These are phyloP conservation scores for Phaethon lepturus DNA, from an alignment of 2,113 vertebrate genomes.

Conservation along the genomic window DNA sequence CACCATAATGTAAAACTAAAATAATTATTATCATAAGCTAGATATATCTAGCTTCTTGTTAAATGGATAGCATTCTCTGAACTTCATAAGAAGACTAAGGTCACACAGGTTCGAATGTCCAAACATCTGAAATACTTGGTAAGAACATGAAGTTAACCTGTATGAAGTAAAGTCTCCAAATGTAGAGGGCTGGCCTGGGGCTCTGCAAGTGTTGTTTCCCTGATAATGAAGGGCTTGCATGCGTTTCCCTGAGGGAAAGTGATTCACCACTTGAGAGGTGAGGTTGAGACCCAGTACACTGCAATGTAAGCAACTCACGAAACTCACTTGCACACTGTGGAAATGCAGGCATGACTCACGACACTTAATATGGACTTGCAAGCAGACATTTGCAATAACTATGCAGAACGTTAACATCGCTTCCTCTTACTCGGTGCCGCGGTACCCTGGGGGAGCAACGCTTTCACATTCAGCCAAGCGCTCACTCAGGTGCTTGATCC, in stretches of 20 bases:
- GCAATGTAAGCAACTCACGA: background rate
- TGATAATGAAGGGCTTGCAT: background rate
- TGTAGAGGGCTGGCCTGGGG: background rate
- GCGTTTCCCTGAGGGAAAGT: fast-evolving
- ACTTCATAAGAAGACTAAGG: background rate
- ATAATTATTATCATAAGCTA: background rate
- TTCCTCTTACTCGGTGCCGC: background rate
- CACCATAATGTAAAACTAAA: background rate
- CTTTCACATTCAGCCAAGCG: background rate
- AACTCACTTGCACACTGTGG: background rate
- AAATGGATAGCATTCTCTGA: background rate
- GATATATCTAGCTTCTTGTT: background rate
- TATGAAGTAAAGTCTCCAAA: background rate
- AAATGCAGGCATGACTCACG: background rate
- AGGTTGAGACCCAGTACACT: background rate
- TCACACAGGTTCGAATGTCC: background rate
- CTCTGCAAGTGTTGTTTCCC: background rate
- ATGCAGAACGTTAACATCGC: background rate
- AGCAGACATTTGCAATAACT: background rate
- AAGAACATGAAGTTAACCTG: background rate
- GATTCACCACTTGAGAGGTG: background rate
- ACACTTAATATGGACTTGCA: background rate
- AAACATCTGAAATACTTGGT: background rate
- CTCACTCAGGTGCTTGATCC: background rate
- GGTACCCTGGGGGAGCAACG: background rate